phyloP scores from a whole-genome alignment of 2,888 invertebrate species.

The Kryphioiulus occultus region DNA sequence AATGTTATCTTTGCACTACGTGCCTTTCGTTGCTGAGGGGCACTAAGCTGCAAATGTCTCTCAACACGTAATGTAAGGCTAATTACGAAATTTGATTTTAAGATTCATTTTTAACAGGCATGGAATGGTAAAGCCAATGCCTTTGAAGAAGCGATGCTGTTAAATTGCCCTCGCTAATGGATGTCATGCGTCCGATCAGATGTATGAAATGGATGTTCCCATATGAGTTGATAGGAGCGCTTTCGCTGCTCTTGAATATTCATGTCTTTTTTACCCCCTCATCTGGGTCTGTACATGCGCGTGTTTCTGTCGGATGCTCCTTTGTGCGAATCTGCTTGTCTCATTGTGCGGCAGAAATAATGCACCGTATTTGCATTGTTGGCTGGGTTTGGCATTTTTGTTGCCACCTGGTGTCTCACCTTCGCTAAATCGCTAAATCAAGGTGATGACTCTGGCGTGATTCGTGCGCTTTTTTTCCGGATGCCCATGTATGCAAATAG shows the following conservation, averaged over 20 bases:
- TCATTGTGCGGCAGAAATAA: slow-evolving; percentile 25
- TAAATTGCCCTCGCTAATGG: slow-evolving; percentile 34
- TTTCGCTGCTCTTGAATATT: neutral
- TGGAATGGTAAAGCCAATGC: neutral
- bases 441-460: slow-evolving; percentile 39
- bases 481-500: slow-evolving; percentile 33
- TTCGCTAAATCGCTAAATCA: slow-evolving; percentile 38
- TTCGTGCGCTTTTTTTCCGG: slow-evolving; percentile 27
- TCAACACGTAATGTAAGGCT: neutral
- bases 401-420: slow-evolving; percentile 40
- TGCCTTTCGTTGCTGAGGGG: neutral
- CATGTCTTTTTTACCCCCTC: neutral
- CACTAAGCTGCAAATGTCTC: neutral
- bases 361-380: slow-evolving; percentile 32
- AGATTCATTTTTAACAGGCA: neutral
- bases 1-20: neutral
- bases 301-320: neutral
- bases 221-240: neutral
- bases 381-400: slow-evolving; percentile 40
- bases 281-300: neutral
- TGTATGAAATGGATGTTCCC: neutral
- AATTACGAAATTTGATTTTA: neutral
- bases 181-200: neutral
- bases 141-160: neutral
- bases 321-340: slow-evolving; percentile 38